Evolutionary conservation across 1,140 invertebrate genomes (phyloP).

Genomic region (Carcinoscorpius rotundicauda): DNA sequence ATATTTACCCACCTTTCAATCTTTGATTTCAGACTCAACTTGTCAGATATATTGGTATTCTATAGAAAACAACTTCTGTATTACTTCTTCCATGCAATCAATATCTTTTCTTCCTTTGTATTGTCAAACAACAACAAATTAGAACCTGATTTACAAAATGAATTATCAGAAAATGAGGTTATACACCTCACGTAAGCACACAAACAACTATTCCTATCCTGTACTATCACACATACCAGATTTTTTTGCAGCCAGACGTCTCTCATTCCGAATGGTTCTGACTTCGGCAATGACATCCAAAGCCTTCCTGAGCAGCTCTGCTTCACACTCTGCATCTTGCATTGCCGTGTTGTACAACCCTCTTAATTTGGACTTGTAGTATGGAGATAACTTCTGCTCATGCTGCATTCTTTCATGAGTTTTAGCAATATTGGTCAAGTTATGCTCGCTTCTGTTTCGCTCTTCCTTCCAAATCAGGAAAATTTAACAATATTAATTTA

Average conservation of each 20-base stretch:
- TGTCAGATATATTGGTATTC: no score
- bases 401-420: slow-evolving; percentile 58
- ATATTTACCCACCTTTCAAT: no score
- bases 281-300: slow-evolving; percentile 83
- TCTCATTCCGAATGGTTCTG: slow-evolving; percentile 70
- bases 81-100: no score
- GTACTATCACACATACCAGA: not conserved
- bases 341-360: slow-evolving; percentile 65
- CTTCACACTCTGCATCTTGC: slow-evolving; percentile 67
- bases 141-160: no score
- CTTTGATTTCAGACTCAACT: no score
- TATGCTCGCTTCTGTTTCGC: slow-evolving; percentile 57
- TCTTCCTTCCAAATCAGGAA: slow-evolving; percentile 45
- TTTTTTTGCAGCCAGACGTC: slow-evolving; percentile 55
- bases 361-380: slow-evolving; percentile 59
- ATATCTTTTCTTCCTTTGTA: no score
- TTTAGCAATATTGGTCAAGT: slow-evolving; percentile 60
- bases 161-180: no score
- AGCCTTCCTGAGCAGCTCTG: slow-evolving; percentile 64
- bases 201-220: no score
- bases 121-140: no score
- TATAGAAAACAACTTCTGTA: no score
- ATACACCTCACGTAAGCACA: no score
- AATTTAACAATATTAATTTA: no score
- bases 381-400: slow-evolving; percentile 50